phyloP scores from a whole-genome alignment of 2,113 vertebrate species.

The Ceratotherium simum region DNA sequence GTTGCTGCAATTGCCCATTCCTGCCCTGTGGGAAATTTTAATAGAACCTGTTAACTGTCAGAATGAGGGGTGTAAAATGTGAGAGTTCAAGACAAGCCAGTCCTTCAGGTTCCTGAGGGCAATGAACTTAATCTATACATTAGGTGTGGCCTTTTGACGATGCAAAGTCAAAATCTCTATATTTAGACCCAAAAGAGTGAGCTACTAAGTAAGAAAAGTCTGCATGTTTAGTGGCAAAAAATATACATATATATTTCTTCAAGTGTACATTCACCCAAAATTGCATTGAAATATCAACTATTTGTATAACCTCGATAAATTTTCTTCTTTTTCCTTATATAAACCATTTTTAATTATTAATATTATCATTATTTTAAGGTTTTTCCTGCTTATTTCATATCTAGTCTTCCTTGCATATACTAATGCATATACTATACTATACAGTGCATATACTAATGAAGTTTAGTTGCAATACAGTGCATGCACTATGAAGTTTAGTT shows the following conservation, averaged over 20 bases:
- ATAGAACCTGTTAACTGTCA: background rate
- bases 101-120: background rate
- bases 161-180: background rate
- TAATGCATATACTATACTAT: too few relatives aligned
- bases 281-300: background rate
- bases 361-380: background rate
- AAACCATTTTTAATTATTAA: background rate
- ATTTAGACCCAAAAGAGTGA: background rate
- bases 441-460: background rate
- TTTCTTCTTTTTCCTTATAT: background rate
- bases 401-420: background rate
- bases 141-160: background rate
- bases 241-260: background rate
- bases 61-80: background rate
- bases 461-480: background rate
- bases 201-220: background rate
- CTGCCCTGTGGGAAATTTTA: constrained; percentile 44
- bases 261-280: constrained; percentile 17
- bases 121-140: background rate
- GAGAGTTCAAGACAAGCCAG: constrained; percentile 16
- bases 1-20: background rate
- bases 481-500: background rate
- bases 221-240: background rate
- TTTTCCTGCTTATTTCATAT: background rate
- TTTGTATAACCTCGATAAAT: background rate